These are phyloP conservation scores for Anniella stebbinsi DNA, from an alignment of 2,797 vertebrate genomes.

Conservation along the genomic window DNA sequence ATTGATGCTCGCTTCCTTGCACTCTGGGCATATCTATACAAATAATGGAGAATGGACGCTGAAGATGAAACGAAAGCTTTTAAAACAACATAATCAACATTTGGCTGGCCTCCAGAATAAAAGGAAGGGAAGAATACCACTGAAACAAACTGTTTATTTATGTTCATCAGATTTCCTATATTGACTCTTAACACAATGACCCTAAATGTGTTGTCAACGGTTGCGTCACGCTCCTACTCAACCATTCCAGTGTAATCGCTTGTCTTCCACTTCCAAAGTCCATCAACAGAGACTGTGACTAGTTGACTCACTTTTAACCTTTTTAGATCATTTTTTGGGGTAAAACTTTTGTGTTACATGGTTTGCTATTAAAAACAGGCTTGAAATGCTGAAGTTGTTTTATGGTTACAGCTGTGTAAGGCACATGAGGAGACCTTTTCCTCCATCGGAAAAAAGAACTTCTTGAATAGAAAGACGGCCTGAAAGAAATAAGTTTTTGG, in stretches of 20 bases:
- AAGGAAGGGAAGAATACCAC: not conserved
- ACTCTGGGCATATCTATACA: fast-evolving
- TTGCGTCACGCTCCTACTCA: constrained; percentile 20
- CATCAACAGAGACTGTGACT: not conserved
- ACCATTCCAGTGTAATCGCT: not conserved
- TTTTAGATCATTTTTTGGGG: constrained; percentile 18
- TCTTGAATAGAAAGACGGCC: not conserved
- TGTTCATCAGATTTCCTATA: not conserved
- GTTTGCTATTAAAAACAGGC: constrained; percentile 62
- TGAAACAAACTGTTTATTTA: constrained; percentile 7
- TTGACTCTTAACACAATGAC: constrained; percentile 13
- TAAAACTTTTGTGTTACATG: constrained; percentile 21
- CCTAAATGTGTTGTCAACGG: not conserved
- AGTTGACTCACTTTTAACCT: constrained; percentile 1
- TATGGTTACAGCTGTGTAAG: constrained; percentile 15
- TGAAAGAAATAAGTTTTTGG: not conserved
- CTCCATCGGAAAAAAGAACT: not conserved
- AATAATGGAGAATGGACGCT: not conserved
- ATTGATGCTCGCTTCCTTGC: fast-evolving
- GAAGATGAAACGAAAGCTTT: not conserved
- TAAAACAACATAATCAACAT: not conserved
- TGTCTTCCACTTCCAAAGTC: constrained; percentile 4
- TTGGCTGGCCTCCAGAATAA: not conserved
- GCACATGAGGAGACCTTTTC: not conserved
- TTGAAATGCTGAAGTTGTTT: constrained; percentile 16